phyloP scores from a whole-genome alignment of 2,113 vertebrate species.

The Lepus timidus region DNA sequence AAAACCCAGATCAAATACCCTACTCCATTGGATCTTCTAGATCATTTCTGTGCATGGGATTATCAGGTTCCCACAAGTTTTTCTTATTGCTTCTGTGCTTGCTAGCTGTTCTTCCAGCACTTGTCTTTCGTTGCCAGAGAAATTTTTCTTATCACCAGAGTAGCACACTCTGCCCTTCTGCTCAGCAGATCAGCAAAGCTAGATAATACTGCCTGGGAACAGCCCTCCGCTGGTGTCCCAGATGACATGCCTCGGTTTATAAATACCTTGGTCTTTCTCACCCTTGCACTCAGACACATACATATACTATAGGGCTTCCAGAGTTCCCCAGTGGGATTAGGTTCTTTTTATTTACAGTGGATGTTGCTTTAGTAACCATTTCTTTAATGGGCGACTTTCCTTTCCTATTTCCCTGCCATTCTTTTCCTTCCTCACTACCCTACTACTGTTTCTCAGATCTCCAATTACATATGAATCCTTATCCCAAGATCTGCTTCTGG shows the following conservation, averaged over 20 bases:
- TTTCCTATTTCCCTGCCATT: not conserved
- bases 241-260: not conserved
- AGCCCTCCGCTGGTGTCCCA: not conserved
- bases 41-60: not conserved
- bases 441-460: not conserved
- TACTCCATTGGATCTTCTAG: not conserved
- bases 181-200: not conserved
- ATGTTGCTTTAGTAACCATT: not conserved
- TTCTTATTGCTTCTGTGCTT: not conserved
- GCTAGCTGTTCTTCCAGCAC: not conserved
- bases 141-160: not conserved
- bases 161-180: not conserved
- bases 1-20: not conserved
- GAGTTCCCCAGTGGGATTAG: not conserved
- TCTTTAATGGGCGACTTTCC: not conserved
- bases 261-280: not conserved
- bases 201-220: not conserved
- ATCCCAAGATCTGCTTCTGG: constrained; percentile 31
- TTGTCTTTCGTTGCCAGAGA: not conserved
- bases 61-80: not conserved
- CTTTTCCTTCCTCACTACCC: not conserved
- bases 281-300: not conserved
- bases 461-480: not conserved
- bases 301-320: not conserved
- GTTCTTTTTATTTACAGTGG: not conserved